Evolutionary conservation across 2,113 vertebrate genomes (phyloP), one percentile per base, ranked within the genome.

Genomic region (Prionailurus bengalensis): DNA sequence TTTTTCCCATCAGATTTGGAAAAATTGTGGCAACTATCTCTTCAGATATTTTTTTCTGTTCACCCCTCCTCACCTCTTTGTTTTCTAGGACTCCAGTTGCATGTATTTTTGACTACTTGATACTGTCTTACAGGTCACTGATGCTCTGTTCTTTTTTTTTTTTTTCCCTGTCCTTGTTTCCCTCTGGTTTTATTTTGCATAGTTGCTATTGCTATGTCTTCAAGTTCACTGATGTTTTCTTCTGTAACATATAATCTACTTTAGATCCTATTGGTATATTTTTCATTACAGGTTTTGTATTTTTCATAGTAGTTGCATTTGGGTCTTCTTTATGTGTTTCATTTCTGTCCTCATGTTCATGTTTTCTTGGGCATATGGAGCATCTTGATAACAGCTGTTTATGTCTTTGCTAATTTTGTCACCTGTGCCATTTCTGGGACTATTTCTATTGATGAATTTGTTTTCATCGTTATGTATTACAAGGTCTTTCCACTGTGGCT

Each of bases 391-490:
- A 48, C 11, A 36, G 13, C 29, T n/a, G 6, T 58, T 80, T 51
- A 51, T 51, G 33, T 74, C 25, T 89, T 90, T 51, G 51, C 42
- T 58, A 19, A 45, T 63, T 71, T 31, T 14, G 2, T 76, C 36
- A 15, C 21, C 31, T 85, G 27, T 70, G 13, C 53, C 25, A 29
- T 19, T 42, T 87, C 10, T 61, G 45, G 63, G 29, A 29, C 39
- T 90, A 39, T 86, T 68, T 78, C 14, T 83, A 4, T 89, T 95
- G 29, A n/a, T 71, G 83, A 42, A 42, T 79, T 90, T 95, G 93
- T 39, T 93, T 45, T 71, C n/a, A 15, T 17, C 33, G 5, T 63
- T 66, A 17, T 14, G 1, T 66, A 39, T 71, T 71, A 16, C 39
- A 66, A 36, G 16, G 10, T 63, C 7, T 63, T 86, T 94, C 55